A percentile compares a stretch with the other conserved stretches of the same genome.
Conservation (phyloP, 2,888 invertebrate genomes). For the Drosophila fungiperda region DNA sequence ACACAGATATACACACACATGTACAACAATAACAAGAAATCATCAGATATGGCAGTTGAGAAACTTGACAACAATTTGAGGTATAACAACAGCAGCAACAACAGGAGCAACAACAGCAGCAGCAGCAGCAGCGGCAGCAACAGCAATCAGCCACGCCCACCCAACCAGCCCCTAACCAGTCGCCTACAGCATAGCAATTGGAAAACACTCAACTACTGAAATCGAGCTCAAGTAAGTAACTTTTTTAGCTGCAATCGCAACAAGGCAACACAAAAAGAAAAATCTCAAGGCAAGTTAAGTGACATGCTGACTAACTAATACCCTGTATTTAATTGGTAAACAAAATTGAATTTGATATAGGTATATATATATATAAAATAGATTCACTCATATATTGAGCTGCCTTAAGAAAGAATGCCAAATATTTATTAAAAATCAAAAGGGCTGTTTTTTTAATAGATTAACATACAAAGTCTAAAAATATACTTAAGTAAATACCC, state of each 20-base stretch:
- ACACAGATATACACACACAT: neutral
- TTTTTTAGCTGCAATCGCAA: constrained; percentile 48
- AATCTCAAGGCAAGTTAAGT: neutral
- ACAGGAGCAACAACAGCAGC: neutral
- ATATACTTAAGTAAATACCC: too few species aligned
- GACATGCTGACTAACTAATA: neutral
- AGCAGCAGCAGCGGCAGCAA: constrained; percentile 26
- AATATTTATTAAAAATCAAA: neutral
- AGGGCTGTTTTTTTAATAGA: too few species aligned
- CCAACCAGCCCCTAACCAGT: constrained; percentile 4
- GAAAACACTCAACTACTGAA: constrained; percentile 74
- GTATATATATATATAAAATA: too few species aligned
- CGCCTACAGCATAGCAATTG: constrained; percentile 58
- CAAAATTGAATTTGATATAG: neutral
- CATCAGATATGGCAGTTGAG: constrained; percentile 46
- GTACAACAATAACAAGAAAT: constrained; percentile 23
- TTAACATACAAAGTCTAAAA: too few species aligned
- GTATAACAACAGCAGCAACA: constrained; percentile 31
- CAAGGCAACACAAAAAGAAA: constrained; percentile 5
- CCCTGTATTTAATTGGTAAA: neutral
- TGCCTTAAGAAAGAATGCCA: too few species aligned
- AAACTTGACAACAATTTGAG: constrained; percentile 61
- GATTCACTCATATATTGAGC: too few species aligned
- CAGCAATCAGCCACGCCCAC: constrained; percentile 52
- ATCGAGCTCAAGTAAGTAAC: constrained; percentile 75